These are phyloP conservation scores for Parapristionchus giblindavisi DNA, from an alignment of 2,888 invertebrate genomes.

Conservation along the genomic window DNA sequence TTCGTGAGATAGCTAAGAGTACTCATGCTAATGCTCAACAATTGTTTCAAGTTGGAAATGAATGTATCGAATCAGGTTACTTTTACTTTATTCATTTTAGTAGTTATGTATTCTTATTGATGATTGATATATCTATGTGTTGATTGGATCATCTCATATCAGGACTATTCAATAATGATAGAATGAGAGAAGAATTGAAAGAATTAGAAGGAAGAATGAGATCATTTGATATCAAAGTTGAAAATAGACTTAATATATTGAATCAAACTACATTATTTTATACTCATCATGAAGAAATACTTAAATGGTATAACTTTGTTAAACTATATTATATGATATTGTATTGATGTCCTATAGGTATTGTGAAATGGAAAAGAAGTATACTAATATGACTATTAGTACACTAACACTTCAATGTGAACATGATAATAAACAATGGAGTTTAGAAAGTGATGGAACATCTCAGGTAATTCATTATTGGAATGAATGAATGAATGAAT, in stretches of 20 bases:
- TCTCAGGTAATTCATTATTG: constrained; percentile 48
- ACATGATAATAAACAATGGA: constrained; percentile 61
- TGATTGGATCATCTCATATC: neutral
- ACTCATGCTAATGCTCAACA: constrained; percentile 63
- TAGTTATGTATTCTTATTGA: neutral
- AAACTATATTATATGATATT: neutral
- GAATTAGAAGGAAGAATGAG: constrained; percentile 32
- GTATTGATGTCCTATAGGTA: constrained; percentile 51
- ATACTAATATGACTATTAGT: constrained; percentile 39
- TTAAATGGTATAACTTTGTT: constrained; percentile 30
- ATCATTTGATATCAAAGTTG: constrained; percentile 16
- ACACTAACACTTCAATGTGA: constrained; percentile 51
- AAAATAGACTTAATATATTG: constrained; percentile 5
- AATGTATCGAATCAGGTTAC: constrained; percentile 52
- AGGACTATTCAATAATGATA: constrained; percentile 31
- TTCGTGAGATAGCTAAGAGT: constrained; percentile 62
- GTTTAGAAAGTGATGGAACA: constrained; percentile 65
- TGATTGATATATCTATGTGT: neutral
- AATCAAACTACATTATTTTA: constrained; percentile 33
- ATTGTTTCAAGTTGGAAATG: constrained; percentile 53
- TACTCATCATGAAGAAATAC: constrained; percentile 32
- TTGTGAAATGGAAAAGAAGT: constrained; percentile 58
- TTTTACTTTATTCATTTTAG: neutral
- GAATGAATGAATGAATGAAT: neutral
- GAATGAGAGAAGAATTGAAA: neutral